Evolutionary conservation across 2,888 invertebrate species (phyloP).

Genomic region (Drosophila meridiana): DNA sequence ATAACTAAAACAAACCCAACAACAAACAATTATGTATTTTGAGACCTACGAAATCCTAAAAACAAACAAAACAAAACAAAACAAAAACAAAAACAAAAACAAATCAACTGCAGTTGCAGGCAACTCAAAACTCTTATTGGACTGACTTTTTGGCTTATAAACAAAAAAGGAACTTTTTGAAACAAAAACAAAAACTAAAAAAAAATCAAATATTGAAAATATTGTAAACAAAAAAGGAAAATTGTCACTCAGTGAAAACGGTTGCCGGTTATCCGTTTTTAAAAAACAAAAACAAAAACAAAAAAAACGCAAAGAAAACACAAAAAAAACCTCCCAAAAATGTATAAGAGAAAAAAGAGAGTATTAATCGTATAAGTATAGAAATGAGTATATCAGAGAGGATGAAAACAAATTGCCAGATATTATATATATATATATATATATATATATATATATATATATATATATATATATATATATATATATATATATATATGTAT

Average conservation of each 20-base stretch:
- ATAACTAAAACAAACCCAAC: conserved; percentile 32
- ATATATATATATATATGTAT: conserved; percentile 36
- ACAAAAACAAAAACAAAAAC: conserved; percentile 75
- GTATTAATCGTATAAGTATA: conserved; percentile 69
- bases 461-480: conserved; percentile 17
- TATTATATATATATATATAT: conserved; percentile 35
- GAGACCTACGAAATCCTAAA: conserved; percentile 55
- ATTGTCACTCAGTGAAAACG: conserved; percentile 72
- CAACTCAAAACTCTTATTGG: conserved; percentile 82
- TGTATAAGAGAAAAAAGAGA: conserved; percentile 59
- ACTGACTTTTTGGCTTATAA: conserved; percentile 81
- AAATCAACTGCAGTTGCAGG: conserved; percentile 82
- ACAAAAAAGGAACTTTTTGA: conserved; percentile 74
- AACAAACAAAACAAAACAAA: conserved; percentile 41
- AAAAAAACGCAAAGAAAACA: conserved; percentile 26
- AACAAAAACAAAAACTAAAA: conserved; percentile 52
- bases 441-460: conserved; percentile 10
- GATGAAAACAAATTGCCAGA: neutral
- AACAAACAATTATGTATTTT: conserved; percentile 66
- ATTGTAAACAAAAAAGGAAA: conserved; percentile 64
- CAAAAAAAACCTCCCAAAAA: conserved; percentile 55
- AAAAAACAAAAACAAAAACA: conserved; percentile 26
- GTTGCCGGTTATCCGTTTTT: conserved; percentile 69
- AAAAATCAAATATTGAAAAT: conserved; percentile 74
- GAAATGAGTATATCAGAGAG: conserved; percentile 19